phyloP scores from a whole-genome alignment of 2,797 vertebrate genomes.

The Helostoma temminkii region DNA sequence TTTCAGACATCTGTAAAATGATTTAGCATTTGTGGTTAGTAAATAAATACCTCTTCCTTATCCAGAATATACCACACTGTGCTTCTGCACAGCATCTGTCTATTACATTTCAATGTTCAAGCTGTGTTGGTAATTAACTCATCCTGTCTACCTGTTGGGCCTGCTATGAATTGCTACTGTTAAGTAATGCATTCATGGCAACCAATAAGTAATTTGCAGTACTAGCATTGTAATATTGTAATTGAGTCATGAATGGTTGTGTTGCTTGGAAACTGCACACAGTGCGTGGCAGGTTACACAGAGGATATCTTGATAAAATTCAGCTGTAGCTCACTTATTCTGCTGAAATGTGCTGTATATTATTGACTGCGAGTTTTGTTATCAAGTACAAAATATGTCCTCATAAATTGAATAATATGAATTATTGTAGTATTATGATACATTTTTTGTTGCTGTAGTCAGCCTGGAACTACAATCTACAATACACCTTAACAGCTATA shows the following conservation, averaged over 20 bases:
- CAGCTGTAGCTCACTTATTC: slow-evolving; percentile 49
- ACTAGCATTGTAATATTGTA: slow-evolving; percentile 76
- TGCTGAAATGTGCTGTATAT: slow-evolving; percentile 40
- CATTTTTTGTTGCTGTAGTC: slow-evolving; percentile 1
- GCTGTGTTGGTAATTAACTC: slow-evolving; percentile 72
- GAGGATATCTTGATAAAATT: slow-evolving; percentile 66
- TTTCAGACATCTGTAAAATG: slow-evolving; percentile 69
- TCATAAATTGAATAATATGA: slow-evolving; percentile 15
- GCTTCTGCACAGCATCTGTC: slow-evolving; percentile 65
- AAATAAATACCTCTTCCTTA: slow-evolving; percentile 64
- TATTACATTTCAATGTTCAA: slow-evolving; percentile 62
- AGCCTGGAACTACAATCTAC: slow-evolving; percentile 1
- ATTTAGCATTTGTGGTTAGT: slow-evolving; percentile 62
- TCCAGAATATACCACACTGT: slow-evolving; percentile 63
- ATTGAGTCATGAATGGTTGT: slow-evolving; percentile 80
- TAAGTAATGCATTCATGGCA: slow-evolving; percentile 83
- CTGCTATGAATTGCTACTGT: slow-evolving; percentile 70
- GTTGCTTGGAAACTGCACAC: slow-evolving; percentile 86
- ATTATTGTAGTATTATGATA: neutral
- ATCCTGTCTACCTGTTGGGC: slow-evolving; percentile 78
- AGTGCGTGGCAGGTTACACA: slow-evolving; percentile 57
- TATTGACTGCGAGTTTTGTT: slow-evolving; percentile 5
- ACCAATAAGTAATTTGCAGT: slow-evolving; percentile 78
- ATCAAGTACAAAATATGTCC: slow-evolving; percentile 4
- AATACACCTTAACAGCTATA: slow-evolving; percentile 2